Evolutionary conservation across 2,113 vertebrate species (phyloP), one percentile per base, ranked within the genome.

Genomic region (Paramisgurnus dabryanus): DNA sequence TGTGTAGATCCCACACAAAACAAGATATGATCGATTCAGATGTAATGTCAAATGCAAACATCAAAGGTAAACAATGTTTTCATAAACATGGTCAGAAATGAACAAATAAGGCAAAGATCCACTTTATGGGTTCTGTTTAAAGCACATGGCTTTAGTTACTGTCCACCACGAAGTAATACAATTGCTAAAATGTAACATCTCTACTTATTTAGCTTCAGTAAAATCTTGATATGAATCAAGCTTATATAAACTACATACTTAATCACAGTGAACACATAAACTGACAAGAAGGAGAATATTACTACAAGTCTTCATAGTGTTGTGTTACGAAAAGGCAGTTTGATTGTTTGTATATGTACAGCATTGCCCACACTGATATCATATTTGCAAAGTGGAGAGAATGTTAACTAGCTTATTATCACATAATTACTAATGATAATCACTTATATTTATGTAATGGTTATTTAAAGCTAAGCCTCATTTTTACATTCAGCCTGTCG

Each of bases 221-320:
- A 78, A 60, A 47, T 79, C 41, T 83, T 65, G 58, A 71, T 79
- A 79, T 53, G 68, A 79, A 82, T 79, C 68, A 70, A 80, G 22
- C 67, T 34, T 34, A 67, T 53, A 77, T 68, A 34, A 78, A 81
- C 22, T 50, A 69, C 15, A 66, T 68, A 81, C 73, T 41, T 41
- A 40, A 53, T 69, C 78, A 80, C 78, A 77, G 73, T 71, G 67
- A 71, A 69, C 40, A 77, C 50, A 71, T 18, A 50, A 17, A 49
- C 50, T 9, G 55, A 45, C 22, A 3, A 63, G 15, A 63, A 63
- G 39, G 6, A 57, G 60, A 77, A 22, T 17, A 77, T 9, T 17
- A 66, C 73, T 84, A 55, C 2, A 50, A 68, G 53, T 63, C 40
- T 76, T 79, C 70, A 57, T 40, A 80, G 39, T 67, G 65, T 80